Conservation (phyloP, 1,140 invertebrate species). For the Gyrodactylus salaris region DNA sequence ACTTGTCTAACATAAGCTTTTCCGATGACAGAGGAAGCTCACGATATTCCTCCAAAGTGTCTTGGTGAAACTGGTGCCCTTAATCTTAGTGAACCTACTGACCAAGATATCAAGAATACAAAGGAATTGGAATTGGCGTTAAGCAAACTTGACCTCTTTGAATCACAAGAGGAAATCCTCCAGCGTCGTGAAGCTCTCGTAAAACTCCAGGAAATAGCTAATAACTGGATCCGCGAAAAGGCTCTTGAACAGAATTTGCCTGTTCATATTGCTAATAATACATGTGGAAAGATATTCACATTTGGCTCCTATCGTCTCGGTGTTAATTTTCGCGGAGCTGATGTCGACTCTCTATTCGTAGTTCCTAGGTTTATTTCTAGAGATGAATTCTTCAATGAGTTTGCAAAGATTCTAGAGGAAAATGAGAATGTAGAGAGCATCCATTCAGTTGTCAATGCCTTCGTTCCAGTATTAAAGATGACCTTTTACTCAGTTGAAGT, state of each 20-base stretch:
- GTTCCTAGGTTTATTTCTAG: slow-evolving; percentile 72
- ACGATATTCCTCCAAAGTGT: slow-evolving; percentile 2
- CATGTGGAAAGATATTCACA: slow-evolving; percentile 64
- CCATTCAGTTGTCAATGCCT: slow-evolving; percentile 75
- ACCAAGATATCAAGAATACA: not conserved
- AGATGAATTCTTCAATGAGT: slow-evolving; percentile 65
- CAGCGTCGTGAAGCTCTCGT: not conserved
- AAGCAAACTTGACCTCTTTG: slow-evolving; percentile 1
- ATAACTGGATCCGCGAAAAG: not conserved
- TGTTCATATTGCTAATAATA: not conserved
- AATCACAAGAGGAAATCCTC: not conserved
- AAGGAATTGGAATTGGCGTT: not conserved
- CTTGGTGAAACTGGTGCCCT: not conserved
- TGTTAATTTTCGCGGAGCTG: slow-evolving; percentile 64
- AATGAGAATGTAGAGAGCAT: slow-evolving; percentile 52
- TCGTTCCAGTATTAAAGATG: slow-evolving; percentile 55
- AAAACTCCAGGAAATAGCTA: not conserved
- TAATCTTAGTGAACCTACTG: not conserved
- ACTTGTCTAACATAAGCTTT: too few species aligned
- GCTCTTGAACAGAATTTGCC: not conserved
- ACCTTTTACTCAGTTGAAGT: slow-evolving; percentile 1
- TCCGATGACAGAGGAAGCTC: not conserved
- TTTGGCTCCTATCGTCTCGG: slow-evolving; percentile 71
- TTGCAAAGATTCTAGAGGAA: slow-evolving; percentile 53
- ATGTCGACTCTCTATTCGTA: slow-evolving; percentile 92